Evolutionary conservation across 2,888 invertebrate species (phyloP).

Genomic region (Strigamia transsilvanica): DNA sequence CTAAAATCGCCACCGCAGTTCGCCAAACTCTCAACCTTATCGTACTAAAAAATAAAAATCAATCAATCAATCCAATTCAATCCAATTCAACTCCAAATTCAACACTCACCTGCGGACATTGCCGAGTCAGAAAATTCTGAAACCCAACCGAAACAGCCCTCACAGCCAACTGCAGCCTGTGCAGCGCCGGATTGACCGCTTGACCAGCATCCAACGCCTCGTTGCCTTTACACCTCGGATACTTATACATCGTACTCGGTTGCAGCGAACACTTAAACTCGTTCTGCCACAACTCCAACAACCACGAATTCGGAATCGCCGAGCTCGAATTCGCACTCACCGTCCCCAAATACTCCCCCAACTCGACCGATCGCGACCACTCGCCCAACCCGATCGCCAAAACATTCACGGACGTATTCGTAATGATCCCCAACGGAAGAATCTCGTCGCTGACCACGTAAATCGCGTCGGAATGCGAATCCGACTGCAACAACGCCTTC

Average conservation of each 20-base stretch:
- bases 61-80: neutral
- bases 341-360: neutral
- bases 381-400: neutral
- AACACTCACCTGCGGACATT: slow-evolving; percentile 36
- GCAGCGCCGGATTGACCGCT: neutral
- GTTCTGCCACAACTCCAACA: slow-evolving; percentile 36
- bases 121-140: slow-evolving; percentile 50
- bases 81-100: no score
- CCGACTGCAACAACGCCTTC: neutral
- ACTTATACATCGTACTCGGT: neutral
- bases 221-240: slow-evolving; percentile 18
- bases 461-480: slow-evolving; percentile 9
- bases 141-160: slow-evolving; percentile 19
- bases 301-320: neutral
- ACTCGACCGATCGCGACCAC: neutral
- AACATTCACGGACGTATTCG: neutral
- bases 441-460: slow-evolving; percentile 14
- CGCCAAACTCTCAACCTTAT: neutral
- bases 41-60: slow-evolving; percentile 9
- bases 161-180: neutral
- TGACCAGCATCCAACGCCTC: neutral
- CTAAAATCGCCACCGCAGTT: neutral
- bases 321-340: neutral
- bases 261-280: slow-evolving; percentile 12
- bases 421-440: neutral